Percentiles rank a stretch among this genome's conserved stretches.
These are phyloP conservation scores for Julus scanicus DNA, from an alignment of 2,888 invertebrate species.

Conservation along the genomic window DNA sequence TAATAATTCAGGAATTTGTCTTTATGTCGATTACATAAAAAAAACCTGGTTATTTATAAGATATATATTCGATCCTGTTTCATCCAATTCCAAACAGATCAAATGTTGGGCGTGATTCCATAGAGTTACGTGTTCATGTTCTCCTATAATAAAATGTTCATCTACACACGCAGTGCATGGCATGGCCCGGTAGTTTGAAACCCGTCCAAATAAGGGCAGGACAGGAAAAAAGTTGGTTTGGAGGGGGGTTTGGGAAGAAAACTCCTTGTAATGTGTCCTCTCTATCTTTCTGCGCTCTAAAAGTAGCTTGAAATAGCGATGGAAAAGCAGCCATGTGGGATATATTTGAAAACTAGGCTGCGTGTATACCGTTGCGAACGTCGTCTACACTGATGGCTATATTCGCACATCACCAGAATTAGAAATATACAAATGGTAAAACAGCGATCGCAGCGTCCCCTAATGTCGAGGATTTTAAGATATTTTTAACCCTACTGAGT, in stretches of 20 bases:
- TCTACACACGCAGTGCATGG: background rate
- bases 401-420: conserved; percentile 8
- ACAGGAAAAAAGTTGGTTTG: background rate
- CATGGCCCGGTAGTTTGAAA: conserved; percentile 43
- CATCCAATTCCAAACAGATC: no score
- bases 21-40: no score
- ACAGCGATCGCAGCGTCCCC: background rate
- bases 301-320: conserved; percentile 37
- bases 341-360: conserved; percentile 40
- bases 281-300: background rate
- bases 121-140: background rate
- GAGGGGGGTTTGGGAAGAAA: background rate
- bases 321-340: conserved; percentile 38
- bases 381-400: background rate
- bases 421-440: background rate
- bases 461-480: background rate
- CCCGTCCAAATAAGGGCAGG: conserved; percentile 39
- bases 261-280: background rate
- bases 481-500: background rate
- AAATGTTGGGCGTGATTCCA: background rate
- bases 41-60: no score
- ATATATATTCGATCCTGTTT: no score
- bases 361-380: conserved; percentile 14
- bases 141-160: background rate
- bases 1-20: no score